phyloP scores from a whole-genome alignment of 2,113 vertebrate species.

The Pelodiscus sinensis region DNA sequence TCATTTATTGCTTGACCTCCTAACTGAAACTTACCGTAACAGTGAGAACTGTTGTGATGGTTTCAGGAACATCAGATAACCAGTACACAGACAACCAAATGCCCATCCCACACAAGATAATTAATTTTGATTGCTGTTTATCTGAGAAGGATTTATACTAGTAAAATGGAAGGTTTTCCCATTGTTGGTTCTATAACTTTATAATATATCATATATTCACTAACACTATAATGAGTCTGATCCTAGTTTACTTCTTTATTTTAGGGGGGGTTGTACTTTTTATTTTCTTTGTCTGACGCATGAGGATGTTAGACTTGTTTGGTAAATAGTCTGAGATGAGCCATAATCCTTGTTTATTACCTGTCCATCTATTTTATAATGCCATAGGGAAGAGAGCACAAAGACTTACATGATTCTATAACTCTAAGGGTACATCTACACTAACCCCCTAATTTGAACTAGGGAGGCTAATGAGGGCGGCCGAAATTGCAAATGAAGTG shows the following conservation, averaged over 20 bases:
- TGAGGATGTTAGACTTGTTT: neutral
- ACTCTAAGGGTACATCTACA: neutral
- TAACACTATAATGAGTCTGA: neutral
- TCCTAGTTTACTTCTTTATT: neutral
- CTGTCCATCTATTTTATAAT: neutral
- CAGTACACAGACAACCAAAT: neutral
- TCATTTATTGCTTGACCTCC: neutral
- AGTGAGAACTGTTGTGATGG: neutral
- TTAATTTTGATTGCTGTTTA: neutral
- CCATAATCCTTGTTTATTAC: neutral
- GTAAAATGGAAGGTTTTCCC: neutral
- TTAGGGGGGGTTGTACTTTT: neutral
- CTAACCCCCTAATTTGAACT: too few relatives aligned
- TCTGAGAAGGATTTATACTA: neutral
- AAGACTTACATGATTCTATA: neutral
- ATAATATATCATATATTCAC: neutral
- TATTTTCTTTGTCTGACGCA: constrained; percentile 6
- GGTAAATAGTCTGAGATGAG: neutral
- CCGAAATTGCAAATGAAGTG: too few relatives aligned
- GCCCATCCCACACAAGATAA: neutral
- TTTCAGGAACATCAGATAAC: neutral
- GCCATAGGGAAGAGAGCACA: neutral
- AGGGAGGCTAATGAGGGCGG: too few relatives aligned
- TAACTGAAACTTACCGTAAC: neutral
- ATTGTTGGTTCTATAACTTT: neutral